Evolutionary conservation across 2,113 vertebrate genomes (phyloP), one percentile per base, ranked within the genome.

Genomic region (Psittacula cyanocephala): DNA sequence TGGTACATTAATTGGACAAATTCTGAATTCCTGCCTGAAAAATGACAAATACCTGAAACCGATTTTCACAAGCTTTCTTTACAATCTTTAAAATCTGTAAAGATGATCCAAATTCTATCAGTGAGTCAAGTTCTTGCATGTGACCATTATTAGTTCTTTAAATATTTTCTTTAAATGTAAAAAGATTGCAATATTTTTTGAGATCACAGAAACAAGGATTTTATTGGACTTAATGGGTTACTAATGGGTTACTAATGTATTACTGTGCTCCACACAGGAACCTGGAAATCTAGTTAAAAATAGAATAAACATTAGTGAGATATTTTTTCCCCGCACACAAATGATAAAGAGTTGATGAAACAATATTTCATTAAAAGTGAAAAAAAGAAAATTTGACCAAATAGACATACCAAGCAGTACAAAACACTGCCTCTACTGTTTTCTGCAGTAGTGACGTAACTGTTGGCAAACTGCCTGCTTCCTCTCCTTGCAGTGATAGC

Each of bases 51-150:
- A 15, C 17, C 5, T 47, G 35, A 69, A 78, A 47, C 3, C 46
- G 11, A 27, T 3, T 72, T 83, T 53, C 28, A 64, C 7, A 20
- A 4, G 6, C 3, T 25, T 80, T 69, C 33, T 44, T 77, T 55
- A 15, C 18, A 2, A 55, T 72, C 11, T 83, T 74, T 57, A 35
- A 64, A 63, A 52, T 62, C 12, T 77, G 7, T 75, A 63, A 84
- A 81, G 10, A 11, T 23, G 14, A 62, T 57, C 7, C 35, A 88
- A 19, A 82, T 59, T 83, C 37, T 72, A 11, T 25, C 7, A 47
- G 8, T 0, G 0, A 77, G 84, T 20, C 14, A 63, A 41, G 7
- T n/a, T 63, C 27, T 89, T 70, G 24, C 0, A 0, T 12, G 52
- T 80, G 15, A 69, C 4, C 3, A 41, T 60, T 52, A 22, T 49